Base-by-base conservation (phyloP, 2,888 invertebrate genomes). In the Nomada ferruginata region DNA sequence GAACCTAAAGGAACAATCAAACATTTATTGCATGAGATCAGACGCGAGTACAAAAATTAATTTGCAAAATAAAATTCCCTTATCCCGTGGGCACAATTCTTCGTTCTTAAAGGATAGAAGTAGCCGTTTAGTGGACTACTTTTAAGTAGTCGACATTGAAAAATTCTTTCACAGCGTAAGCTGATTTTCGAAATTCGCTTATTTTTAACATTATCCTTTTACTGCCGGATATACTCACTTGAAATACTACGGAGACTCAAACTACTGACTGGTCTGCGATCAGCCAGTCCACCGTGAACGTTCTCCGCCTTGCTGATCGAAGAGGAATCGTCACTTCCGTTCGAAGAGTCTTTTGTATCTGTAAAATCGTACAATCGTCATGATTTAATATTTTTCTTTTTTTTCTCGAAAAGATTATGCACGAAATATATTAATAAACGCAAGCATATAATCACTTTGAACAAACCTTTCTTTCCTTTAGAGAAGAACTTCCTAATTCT, bases 401-500 rank as follows among this genome's bases (percentile, higher is more conserved):
- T 13, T 10, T 55, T 5, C 13, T 5, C 1, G 36, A 29, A 11
- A 7, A 15, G 20, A 11, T 52, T 29, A 11, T 13, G 1, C 7
- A 15, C 20, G 60, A 50, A 36, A 68, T 18, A 52, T 36, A 20
- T n/a, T n/a, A 18, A 29, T 42, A n/a, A 20, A 9, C n/a, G 36
- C 4, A 9, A 4, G n/a, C 15, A 0, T 36, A 9, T 0, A n/a
- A 10, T 11, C 5, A 5, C 9, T 18, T 11, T 15, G 0, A 2
- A 53, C 64, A 1, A 42, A 91, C 93, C 93, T 89, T 93, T 93
- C 85, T 96, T 96, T 84, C 94, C 95, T 82, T 96, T 95, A 0
- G 96, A 96, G 91, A 97, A 97, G 93, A 97, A 96, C 91, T 96
- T 97, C 92, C 95, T 96, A 23, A 97, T 96, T 82, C 97, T 95